phyloP scores from a whole-genome alignment of 2,113 vertebrate genomes.

The Rhizomys pruinosus region DNA sequence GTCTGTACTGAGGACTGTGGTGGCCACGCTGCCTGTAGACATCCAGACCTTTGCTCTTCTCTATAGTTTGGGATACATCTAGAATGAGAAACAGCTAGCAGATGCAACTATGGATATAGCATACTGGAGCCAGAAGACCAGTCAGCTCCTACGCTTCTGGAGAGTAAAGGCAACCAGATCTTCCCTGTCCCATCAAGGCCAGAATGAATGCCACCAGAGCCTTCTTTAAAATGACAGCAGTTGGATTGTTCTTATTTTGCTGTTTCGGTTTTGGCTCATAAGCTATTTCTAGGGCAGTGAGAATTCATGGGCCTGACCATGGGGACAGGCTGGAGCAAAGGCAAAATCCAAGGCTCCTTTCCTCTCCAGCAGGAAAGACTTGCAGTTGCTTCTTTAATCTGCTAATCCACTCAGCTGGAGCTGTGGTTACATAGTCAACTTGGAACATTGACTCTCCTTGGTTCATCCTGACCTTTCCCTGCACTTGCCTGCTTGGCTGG shows the following conservation, averaged over 20 bases:
- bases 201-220: neutral
- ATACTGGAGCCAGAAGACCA: neutral
- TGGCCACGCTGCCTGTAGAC: neutral
- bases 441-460: neutral
- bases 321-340: neutral
- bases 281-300: neutral
- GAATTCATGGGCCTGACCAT: neutral
- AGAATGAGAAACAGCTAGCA: neutral
- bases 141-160: neutral
- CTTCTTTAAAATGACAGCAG: neutral
- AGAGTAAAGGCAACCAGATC: neutral
- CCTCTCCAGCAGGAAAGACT: neutral
- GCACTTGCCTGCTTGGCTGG: neutral
- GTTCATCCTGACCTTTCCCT: neutral
- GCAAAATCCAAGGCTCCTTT: neutral
- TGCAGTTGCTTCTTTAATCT: neutral
- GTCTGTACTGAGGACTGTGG: fast-evolving
- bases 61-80: neutral
- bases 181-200: neutral
- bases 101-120: neutral
- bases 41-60: neutral
- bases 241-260: neutral
- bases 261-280: neutral
- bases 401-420: neutral
- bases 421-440: neutral